A percentile compares a stretch with the other conserved stretches of the same genome.
Evolutionary conservation across 2,113 vertebrate genomes (phyloP).

Genomic region (Bufo bufo): DNA sequence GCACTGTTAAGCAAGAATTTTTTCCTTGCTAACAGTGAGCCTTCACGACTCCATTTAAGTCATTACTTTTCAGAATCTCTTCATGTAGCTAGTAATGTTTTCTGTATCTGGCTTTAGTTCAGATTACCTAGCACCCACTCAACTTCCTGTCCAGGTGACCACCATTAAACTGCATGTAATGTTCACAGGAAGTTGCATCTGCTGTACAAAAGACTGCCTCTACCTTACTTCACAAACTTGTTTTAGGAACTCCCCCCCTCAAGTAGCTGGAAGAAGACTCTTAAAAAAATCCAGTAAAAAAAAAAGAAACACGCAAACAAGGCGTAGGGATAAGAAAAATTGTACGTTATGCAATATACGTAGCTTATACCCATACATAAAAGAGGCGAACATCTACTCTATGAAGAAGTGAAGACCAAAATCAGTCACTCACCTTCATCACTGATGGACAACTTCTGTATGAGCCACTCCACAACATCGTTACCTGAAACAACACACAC

Average conservation of each 20-base stretch:
- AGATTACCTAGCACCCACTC: not conserved
- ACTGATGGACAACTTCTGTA: constrained; percentile 77
- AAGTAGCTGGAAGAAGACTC: no score
- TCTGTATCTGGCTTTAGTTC: not conserved
- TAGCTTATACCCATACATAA: no score
- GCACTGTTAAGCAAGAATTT: no score
- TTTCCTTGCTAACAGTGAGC: no score
- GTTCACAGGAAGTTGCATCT: not conserved
- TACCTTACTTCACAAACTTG: not conserved
- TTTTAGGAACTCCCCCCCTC: not conserved
- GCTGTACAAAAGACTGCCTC: not conserved
- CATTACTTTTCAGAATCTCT: not conserved
- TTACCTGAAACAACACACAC: constrained; percentile 69
- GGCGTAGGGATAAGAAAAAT: no score
- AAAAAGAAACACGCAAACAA: no score
- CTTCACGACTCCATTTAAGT: not conserved
- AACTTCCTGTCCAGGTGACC: not conserved
- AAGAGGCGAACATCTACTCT: no score
- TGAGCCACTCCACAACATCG: constrained; percentile 84
- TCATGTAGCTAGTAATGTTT: not conserved
- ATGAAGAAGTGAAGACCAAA: no score
- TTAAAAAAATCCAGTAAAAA: no score
- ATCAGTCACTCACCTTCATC: constrained; percentile 80
- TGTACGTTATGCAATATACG: no score
- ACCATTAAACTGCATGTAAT: not conserved